These are phyloP conservation scores for Halictus rubicundus DNA, from an alignment of 1,140 invertebrate genomes.

Conservation along the genomic window DNA sequence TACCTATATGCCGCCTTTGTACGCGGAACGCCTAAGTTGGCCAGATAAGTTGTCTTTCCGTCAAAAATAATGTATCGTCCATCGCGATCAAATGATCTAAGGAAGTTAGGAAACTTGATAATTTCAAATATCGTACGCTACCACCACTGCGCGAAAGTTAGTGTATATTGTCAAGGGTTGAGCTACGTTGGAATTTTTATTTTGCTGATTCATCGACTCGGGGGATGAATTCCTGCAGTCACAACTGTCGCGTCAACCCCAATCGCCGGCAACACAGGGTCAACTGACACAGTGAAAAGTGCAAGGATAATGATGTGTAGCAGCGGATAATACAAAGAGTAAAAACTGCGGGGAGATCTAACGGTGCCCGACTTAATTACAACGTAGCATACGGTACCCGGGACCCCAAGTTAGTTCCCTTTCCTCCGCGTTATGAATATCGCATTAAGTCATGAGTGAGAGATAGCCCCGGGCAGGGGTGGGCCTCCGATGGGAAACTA, in stretches of 20 bases:
- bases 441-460: constrained; percentile 61
- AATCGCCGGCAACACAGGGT: neutral
- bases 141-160: too few relatives aligned
- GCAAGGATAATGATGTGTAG: neutral
- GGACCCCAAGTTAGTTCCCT: constrained; percentile 49
- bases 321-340: neutral
- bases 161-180: too few relatives aligned
- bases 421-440: constrained; percentile 64
- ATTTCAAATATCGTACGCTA: too few relatives aligned
- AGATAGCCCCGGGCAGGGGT: constrained; percentile 52
- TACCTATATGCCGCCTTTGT: constrained; percentile 44
- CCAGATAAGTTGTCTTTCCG: too few relatives aligned
- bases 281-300: neutral
- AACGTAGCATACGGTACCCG: constrained; percentile 39
- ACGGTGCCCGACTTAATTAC: constrained; percentile 62
- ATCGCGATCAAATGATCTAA: too few relatives aligned
- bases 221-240: too few relatives aligned
- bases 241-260: too few relatives aligned
- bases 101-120: too few relatives aligned
- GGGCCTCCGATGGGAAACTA: constrained; percentile 60
- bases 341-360: constrained; percentile 40
- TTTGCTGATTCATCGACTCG: too few relatives aligned
- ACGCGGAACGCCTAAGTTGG: constrained; percentile 1
- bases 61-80: too few relatives aligned
- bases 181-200: too few relatives aligned